phyloP scores from a whole-genome alignment of 1,140 invertebrate species.

The Diorhabda sublineata region DNA sequence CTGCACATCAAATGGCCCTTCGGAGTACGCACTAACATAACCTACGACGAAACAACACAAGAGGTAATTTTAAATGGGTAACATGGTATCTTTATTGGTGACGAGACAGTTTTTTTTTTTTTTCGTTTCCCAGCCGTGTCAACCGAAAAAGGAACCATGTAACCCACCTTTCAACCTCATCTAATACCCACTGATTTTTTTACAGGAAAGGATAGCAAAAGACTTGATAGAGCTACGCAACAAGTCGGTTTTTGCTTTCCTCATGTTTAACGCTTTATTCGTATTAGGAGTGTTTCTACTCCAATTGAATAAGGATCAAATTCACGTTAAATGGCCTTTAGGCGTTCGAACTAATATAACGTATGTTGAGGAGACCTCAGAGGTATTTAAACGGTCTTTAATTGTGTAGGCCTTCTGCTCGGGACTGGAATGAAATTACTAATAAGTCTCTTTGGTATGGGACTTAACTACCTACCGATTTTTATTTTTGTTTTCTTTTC shows the following conservation, averaged over 20 bases:
- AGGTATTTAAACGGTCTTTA: conserved; percentile 58
- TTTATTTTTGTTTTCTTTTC: not conserved
- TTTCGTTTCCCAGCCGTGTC: conserved; percentile 11
- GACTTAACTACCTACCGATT: conserved; percentile 12
- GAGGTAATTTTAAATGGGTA: conserved; percentile 66
- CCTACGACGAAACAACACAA: conserved; percentile 78
- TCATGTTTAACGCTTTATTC: conserved; percentile 99
- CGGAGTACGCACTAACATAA: conserved; percentile 90
- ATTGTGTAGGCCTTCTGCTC: conserved; percentile 30
- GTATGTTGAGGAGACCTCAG: conserved; percentile 82
- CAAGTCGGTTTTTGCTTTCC: conserved; percentile 96
- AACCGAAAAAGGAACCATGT: conserved; percentile 35
- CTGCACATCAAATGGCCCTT: conserved; percentile 91
- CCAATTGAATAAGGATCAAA: conserved; percentile 95
- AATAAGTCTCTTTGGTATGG: conserved; percentile 36
- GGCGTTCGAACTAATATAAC: conserved; percentile 93
- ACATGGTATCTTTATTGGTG: conserved; percentile 32
- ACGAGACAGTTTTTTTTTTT: not conserved
- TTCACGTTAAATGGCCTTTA: conserved; percentile 91
- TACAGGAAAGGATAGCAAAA: conserved; percentile 78
- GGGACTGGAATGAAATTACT: conserved; percentile 41
- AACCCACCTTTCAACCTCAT: conserved; percentile 28
- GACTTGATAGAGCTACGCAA: conserved; percentile 91
- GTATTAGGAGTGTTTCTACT: conserved; percentile 97
- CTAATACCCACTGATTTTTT: conserved; percentile 47